Evolutionary conservation across 2,113 vertebrate genomes (phyloP).

Genomic region (Columba janthina): DNA sequence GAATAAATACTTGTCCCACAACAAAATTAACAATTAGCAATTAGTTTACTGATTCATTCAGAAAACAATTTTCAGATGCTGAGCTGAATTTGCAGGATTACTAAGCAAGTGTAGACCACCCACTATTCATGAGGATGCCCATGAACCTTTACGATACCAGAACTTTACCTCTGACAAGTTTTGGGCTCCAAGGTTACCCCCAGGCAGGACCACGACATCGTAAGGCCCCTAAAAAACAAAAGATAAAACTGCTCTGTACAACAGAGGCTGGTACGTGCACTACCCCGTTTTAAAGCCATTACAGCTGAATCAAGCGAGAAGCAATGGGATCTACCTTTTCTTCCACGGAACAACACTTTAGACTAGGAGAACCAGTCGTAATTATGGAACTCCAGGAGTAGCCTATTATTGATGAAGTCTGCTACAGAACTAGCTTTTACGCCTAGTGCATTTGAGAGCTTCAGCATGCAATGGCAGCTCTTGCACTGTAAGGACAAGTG

Average conservation of each 20-base stretch:
- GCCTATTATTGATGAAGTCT: neutral
- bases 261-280: neutral
- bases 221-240: conserved; percentile 85
- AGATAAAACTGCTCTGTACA: neutral
- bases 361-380: neutral
- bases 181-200: conserved; percentile 93
- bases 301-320: neutral
- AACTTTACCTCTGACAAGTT: conserved; percentile 90
- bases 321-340: neutral
- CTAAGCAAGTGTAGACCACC: neutral
- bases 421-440: neutral
- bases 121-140: neutral
- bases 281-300: neutral
- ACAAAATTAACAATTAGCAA: neutral
- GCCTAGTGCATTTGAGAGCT: neutral
- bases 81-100: neutral
- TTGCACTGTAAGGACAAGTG: neutral
- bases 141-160: neutral
- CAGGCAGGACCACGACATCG: conserved; percentile 92
- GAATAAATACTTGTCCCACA: neutral
- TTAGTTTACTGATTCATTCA: neutral
- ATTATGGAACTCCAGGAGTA: neutral
- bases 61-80: neutral
- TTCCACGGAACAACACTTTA: neutral
- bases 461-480: neutral